Evolutionary conservation across 2,888 invertebrate species (phyloP), one percentile per base, ranked within the genome.

Genomic region (Neoascia interrupta): DNA sequence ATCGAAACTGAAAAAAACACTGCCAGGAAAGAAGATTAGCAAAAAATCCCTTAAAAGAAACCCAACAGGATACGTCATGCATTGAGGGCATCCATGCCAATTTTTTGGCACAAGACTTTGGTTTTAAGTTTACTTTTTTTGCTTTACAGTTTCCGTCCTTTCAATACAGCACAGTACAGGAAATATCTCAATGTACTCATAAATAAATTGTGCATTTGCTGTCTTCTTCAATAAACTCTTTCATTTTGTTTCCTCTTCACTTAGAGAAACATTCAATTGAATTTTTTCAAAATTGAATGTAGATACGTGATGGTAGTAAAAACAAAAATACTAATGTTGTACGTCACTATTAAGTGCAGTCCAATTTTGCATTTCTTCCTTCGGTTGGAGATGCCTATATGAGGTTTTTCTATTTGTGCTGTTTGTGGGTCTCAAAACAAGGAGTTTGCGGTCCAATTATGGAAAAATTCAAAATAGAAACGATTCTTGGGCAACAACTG

Each of bases 181-280:
- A 79, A 79, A 79, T 73, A 73, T 60, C 66, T 79, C 73, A 73
- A 79, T 61, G 60, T 49, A 73, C 60, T 73, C 79, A 79, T 79
- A 79, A 79, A 79, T 79, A 79, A 79, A 79, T 73, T 79, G 73
- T 79, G 73, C 79, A 79, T 66, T 79, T 79, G 73, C 73, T 73
- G 79, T 73, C n/a, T 66, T 66, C 66, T 43, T 66, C 60, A 11
- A 53, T 23, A 10, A 15, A 15, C 21, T 34, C 45, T 39, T 54
- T 4, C 8, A 6, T 41, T 39, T n/a, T 43, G 13, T 11, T 19
- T 23, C n/a, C 31, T 18, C 5, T 26, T 8, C 26, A 26, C 4
- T 26, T 4, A 8, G 8, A 26, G 26, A 26, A 5, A 8, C 26
- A 26, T 5, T 26, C 8, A 26, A 26, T 5, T 26, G 26, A 26